Evolutionary conservation across 2,797 vertebrate genomes (phyloP), one percentile per base, ranked within the genome.

Genomic region (Remorina albescens): DNA sequence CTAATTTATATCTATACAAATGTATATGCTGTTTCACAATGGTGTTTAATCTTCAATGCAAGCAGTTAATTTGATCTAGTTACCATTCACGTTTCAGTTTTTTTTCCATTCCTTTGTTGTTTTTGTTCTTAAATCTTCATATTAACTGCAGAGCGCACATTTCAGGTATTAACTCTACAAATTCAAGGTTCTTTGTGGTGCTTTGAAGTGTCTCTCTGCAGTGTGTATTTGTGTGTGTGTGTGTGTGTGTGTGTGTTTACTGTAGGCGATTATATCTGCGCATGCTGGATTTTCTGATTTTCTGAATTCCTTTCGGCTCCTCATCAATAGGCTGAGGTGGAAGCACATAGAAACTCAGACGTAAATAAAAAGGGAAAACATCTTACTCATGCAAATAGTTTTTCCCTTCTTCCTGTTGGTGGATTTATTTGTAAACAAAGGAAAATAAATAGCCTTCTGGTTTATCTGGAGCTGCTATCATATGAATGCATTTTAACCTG

Each of bases 401-500:
- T 93, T 91, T 88, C 47, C 49, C 78, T 57, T 60, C 63, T 82
- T 86, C 72, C 67, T 78, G 85, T 84, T 79, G 79, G 67, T 78
- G 83, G 80, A 91, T 90, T 90, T 90, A 85, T 92, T 90, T 85
- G 90, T 85, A 87, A 93, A 93, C 90, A 90, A 91, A 92, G 70
- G 67, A 84, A 91, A 94, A 93, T 93, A 95, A 96, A 96, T 96
- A 95, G 91, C 89, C 88, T 92, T 87, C 89, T 89, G 91, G 86
- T 92, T 96, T 96, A 95, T 96, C 95, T 94, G 60, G 78, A 86
- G 88, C 92, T 91, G 86, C 92, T 92, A 95, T 96, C 93, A 82
- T 87, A 93, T 89, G 92, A 94, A 95, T 91, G 90, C 86, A 94
- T 93, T 96, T 95, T 97, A 96, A 97, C 96, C 95, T 92, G 88